phyloP scores from a whole-genome alignment of 2,113 vertebrate species.

The Hippocampus barbouri region DNA sequence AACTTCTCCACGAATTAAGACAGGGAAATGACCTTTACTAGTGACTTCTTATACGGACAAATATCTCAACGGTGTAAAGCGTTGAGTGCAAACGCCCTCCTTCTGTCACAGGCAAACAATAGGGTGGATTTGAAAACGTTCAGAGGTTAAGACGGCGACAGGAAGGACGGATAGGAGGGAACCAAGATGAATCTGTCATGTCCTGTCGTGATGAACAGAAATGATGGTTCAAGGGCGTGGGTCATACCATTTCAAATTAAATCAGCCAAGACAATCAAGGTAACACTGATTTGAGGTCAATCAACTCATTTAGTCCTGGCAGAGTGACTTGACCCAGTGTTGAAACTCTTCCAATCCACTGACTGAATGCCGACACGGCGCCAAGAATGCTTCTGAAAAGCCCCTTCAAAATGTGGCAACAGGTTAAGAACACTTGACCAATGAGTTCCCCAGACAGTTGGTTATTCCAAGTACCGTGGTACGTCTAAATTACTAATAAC shows the following conservation, averaged over 20 bases:
- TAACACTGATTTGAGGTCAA: constrained; percentile 25
- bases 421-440: constrained; percentile 48
- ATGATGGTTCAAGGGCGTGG: constrained; percentile 23
- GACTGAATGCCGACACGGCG: constrained; percentile 26
- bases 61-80: not conserved
- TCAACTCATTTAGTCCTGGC: constrained; percentile 5
- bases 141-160: constrained; percentile 11
- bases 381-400: constrained; percentile 20
- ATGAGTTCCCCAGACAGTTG: not conserved
- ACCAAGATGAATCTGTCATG: constrained; percentile 18
- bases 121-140: constrained; percentile 6
- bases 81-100: not conserved
- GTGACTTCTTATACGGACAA: not conserved
- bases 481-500: not conserved
- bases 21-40: too few relatives aligned
- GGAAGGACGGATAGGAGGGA: constrained; percentile 20
- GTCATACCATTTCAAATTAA: constrained; percentile 8
- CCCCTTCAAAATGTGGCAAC: constrained; percentile 48
- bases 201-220: constrained; percentile 10
- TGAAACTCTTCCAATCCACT: constrained; percentile 21
- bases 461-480: not conserved
- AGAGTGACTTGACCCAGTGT: constrained; percentile 26
- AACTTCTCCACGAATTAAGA: too few relatives aligned
- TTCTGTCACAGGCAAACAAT: constrained; percentile 14
- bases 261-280: constrained; percentile 36